Conservation (phyloP, 35 echinoderm and acorn worm genomes). For the Lytechinus variegatus region DNA sequence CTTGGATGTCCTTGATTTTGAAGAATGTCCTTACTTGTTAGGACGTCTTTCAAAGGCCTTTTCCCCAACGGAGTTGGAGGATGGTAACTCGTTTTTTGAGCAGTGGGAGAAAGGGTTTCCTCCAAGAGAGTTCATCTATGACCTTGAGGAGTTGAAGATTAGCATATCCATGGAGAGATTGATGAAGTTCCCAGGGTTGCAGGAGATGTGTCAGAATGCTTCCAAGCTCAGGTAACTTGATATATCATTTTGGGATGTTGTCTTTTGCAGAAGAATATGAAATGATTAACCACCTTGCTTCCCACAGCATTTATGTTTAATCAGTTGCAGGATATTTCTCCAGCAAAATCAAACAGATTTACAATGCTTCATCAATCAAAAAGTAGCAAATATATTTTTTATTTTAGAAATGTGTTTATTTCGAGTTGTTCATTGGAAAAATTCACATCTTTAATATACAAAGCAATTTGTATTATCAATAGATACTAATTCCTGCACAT, state of each 20-base stretch:
- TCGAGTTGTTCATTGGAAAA: too few species aligned
- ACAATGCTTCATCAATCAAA: too few species aligned
- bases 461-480: too few species aligned
- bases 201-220: constrained; percentile 7
- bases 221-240: constrained; percentile 31
- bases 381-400: too few species aligned
- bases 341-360: not conserved
- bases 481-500: not conserved
- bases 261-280: not conserved
- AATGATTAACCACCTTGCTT: too few species aligned
- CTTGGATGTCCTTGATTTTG: not conserved
- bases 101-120: constrained; percentile 47
- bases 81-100: not conserved
- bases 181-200: not conserved
- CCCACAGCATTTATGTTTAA: too few species aligned
- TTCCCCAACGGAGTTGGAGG: not conserved
- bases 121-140: not conserved
- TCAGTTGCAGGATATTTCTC: too few species aligned
- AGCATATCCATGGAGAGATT: not conserved
- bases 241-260: not conserved
- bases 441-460: too few species aligned
- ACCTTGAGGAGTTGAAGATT: not conserved
- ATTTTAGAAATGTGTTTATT: too few species aligned
- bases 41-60: not conserved
- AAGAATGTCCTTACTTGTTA: not conserved